Base-by-base conservation (phyloP, 2,113 vertebrate genomes). In the Chrysochloris asiatica region DNA sequence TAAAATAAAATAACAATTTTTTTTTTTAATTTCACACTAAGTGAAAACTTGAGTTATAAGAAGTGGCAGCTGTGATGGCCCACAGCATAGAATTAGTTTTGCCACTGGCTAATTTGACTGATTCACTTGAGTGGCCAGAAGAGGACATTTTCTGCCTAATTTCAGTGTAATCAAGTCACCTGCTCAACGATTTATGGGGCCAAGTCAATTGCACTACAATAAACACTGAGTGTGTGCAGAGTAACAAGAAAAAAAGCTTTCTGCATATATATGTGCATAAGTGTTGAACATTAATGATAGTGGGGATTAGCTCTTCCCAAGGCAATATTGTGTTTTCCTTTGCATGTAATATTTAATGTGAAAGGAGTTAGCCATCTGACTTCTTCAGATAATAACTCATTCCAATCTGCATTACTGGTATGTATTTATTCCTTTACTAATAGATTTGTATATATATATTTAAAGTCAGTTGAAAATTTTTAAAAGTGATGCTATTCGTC, bases 131-230 rank as follows among this genome's bases (percentile, higher is more conserved):
- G 96, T 98, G 96, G 97, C 97, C 97, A 97, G 97, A 97, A 98
- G 95, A 98, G 97, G 97, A 98, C 96, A 98, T 98, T 98, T 98
- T 98, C 97, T 98, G 98, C 98, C 97, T 98, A 97, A 98, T 98
- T 98, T 98, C 98, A 97, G 96, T 88, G 95, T 98, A 98, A 98
- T 98, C 95, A 97, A 98, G 98, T 98, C 98, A 98, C 97, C 98
- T 98, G 97, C 97, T 98, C 97, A 95, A 89, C 4, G 38, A 89
- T 38, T 94, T 94, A 93, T 90, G 41, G 80, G 94, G 96, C 97
- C 97, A 96, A 97, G 94, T 82, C 94, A 90, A 93, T 73, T n/a
- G 83, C 93, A 95, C 92, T 77, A 59, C 79, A 91, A 92, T 88
- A 91, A 97, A 85, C 92, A 83, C 52, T 30, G 81, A 65, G 82